Conservation (phyloP, 2,797 vertebrate genomes). For the Thaleichthys pacificus region DNA sequence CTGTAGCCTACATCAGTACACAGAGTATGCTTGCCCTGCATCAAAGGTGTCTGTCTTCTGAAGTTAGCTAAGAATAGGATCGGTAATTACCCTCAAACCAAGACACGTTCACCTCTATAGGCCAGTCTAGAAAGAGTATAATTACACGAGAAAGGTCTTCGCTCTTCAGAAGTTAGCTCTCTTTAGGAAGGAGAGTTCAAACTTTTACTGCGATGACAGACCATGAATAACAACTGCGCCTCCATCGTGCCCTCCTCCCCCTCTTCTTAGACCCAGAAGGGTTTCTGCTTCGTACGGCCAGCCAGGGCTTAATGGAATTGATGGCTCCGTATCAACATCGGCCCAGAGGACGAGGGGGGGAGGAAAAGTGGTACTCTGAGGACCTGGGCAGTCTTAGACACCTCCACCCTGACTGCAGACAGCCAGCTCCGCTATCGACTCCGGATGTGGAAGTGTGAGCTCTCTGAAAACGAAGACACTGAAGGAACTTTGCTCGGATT, state of each 20-base stretch:
- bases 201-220: slow-evolving; percentile 60
- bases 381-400: slow-evolving; percentile 2
- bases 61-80: too few species aligned
- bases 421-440: too few species aligned
- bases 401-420: too few species aligned
- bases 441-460: too few species aligned
- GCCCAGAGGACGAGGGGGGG: slow-evolving; percentile 38
- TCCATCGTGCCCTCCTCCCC: slow-evolving; percentile 40
- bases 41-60: too few species aligned
- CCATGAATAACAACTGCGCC: slow-evolving; percentile 69
- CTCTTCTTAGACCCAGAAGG: slow-evolving; percentile 64
- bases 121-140: slow-evolving; percentile 41
- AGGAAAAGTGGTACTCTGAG: slow-evolving; percentile 33
- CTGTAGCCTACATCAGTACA: too few species aligned
- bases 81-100: slow-evolving; percentile 12
- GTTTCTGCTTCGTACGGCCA: slow-evolving; percentile 63
- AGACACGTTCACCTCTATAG: slow-evolving; percentile 59
- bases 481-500: too few species aligned
- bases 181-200: slow-evolving; percentile 28
- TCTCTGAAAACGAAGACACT: too few species aligned
- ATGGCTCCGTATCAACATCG: slow-evolving; percentile 74
- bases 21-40: too few species aligned
- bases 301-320: slow-evolving; percentile 73
- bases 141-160: slow-evolving; percentile 62
- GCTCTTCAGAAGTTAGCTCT: slow-evolving; percentile 63